These are phyloP conservation scores for Parthenolecanium corni DNA, from an alignment of 2,888 invertebrate species.

Conservation along the genomic window DNA sequence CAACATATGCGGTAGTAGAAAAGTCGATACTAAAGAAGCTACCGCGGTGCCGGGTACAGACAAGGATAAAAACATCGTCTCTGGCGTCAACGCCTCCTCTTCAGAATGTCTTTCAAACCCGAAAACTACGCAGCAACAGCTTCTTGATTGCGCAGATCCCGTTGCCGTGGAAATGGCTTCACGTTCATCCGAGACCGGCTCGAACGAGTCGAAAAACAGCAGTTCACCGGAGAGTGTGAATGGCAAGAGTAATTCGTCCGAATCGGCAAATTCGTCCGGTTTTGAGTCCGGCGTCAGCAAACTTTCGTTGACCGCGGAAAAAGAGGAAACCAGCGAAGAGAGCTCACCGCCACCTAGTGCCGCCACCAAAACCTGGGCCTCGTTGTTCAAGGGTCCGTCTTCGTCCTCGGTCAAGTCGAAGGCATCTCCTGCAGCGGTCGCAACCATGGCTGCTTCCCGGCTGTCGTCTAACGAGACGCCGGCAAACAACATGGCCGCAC, in stretches of 20 bases:
- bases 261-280: neutral
- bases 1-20: too few relatives aligned
- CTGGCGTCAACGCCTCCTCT: too few relatives aligned
- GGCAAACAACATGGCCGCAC: neutral
- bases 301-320: neutral
- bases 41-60: neutral
- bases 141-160: neutral
- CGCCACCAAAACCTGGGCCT: conserved; percentile 21
- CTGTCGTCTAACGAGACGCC: neutral
- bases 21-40: neutral
- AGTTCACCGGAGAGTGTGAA: neutral
- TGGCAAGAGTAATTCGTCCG: conserved; percentile 6
- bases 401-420: conserved; percentile 12
- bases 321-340: conserved; percentile 4
- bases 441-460: too few relatives aligned
- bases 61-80: neutral
- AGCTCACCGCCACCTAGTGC: neutral
- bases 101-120: neutral
- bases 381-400: conserved; percentile 16
- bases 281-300: neutral
- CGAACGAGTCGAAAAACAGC: neutral
- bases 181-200: neutral
- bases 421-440: neutral
- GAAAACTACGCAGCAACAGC: neutral
- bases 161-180: neutral